A percentile compares a stretch with the other conserved stretches of the same genome.
Evolutionary conservation across 2,113 vertebrate genomes (phyloP).

Genomic region (Pedionomus torquatus): DNA sequence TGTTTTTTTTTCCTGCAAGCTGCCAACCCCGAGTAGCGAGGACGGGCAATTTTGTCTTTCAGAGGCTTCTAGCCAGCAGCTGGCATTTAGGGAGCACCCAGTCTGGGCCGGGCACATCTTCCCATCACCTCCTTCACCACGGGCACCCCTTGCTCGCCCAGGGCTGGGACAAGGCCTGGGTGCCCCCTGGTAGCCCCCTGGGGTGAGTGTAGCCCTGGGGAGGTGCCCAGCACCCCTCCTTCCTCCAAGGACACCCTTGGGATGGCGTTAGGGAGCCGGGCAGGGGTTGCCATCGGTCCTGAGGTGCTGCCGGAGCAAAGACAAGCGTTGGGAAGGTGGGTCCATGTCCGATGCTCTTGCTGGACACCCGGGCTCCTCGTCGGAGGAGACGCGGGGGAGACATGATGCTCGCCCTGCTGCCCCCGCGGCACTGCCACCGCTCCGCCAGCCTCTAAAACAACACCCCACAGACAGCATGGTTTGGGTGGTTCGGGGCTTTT

Average conservation of each 20-base stretch:
- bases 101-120: not conserved
- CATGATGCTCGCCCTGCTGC: not conserved
- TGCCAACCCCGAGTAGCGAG: not conserved
- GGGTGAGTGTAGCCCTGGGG: too few relatives aligned
- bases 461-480: not conserved
- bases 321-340: not conserved
- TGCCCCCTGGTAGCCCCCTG: not conserved
- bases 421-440: not conserved
- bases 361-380: not conserved
- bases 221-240: not conserved
- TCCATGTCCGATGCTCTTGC: not conserved
- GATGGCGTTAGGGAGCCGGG: not conserved
- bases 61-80: not conserved
- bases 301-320: not conserved
- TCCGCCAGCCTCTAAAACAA: not conserved
- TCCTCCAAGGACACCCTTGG: not conserved
- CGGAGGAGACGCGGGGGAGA: not conserved
- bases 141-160: rapidly evolving
- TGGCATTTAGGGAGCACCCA: not conserved
- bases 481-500: conserved; percentile 6
- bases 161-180: not conserved
- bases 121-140: rapidly evolving
- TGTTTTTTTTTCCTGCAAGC: not conserved
- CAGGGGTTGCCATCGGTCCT: not conserved
- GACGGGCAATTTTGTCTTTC: not conserved